phyloP scores from a whole-genome alignment of 2,888 invertebrate species.

The Idaea dimidiata region DNA sequence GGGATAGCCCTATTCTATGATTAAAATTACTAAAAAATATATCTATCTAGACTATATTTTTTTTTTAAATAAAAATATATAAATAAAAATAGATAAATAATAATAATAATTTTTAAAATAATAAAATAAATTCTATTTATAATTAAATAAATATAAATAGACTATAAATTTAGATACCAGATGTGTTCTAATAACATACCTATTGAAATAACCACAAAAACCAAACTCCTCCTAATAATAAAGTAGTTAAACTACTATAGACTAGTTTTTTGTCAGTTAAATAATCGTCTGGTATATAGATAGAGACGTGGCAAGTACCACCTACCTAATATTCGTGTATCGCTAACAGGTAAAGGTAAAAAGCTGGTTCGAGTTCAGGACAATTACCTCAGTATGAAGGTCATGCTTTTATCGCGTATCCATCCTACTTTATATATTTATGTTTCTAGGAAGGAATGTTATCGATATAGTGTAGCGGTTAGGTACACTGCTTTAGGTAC shows the following conservation, averaged over 20 bases:
- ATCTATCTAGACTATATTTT: too few species aligned
- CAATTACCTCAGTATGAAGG: constrained; percentile 54
- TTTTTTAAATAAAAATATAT: too few species aligned
- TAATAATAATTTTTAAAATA: too few species aligned
- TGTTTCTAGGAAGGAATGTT: constrained; percentile 22
- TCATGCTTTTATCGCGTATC: constrained; percentile 38
- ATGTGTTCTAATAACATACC: background rate
- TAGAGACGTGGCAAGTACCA: background rate
- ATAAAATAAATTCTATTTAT: too few species aligned
- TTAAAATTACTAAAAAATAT: too few species aligned
- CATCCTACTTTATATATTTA: constrained; percentile 34
- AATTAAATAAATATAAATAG: background rate
- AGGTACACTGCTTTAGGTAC: background rate
- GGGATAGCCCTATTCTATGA: too few species aligned
- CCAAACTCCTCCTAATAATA: background rate
- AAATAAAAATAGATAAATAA: too few species aligned
- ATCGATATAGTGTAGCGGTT: constrained; percentile 8
- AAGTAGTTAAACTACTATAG: background rate
- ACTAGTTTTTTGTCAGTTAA: background rate
- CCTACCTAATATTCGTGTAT: constrained; percentile 17
- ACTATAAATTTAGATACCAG: too few species aligned
- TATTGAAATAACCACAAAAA: background rate
- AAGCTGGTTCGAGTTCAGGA: constrained; percentile 46
- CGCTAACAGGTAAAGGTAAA: constrained; percentile 32
- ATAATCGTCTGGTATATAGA: background rate